Conservation (phyloP, 2,797 vertebrate species). For the Gallirallus australis region DNA sequence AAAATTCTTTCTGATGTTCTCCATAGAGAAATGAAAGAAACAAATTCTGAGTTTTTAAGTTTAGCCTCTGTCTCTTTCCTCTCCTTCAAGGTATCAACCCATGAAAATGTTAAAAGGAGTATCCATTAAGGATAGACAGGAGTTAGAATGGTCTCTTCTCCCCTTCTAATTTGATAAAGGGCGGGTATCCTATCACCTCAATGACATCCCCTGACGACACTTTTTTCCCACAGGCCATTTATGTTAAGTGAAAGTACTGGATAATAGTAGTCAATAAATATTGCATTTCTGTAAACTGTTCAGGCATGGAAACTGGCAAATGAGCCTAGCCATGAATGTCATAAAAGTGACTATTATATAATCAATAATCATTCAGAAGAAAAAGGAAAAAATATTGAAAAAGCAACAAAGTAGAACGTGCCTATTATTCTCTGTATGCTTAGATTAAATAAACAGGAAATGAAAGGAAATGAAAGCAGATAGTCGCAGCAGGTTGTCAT, state of each 20-base stretch:
- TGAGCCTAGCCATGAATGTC: not conserved
- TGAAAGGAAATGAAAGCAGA: slow-evolving; percentile 28
- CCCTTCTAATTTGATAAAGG: not conserved
- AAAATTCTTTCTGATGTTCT: not conserved
- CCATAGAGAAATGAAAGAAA: not conserved
- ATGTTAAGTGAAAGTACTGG: not conserved
- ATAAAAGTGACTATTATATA: slow-evolving; percentile 27
- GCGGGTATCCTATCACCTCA: not conserved
- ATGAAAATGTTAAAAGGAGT: not conserved
- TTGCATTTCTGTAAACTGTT: not conserved
- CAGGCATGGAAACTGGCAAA: not conserved
- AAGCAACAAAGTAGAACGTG: not conserved
- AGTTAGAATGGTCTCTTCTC: not conserved
- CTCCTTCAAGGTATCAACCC: not conserved
- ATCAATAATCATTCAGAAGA: slow-evolving; percentile 38
- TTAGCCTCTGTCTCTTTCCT: not conserved
- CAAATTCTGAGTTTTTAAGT: not conserved
- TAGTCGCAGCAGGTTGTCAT: not conserved
- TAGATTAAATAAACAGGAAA: slow-evolving; percentile 37
- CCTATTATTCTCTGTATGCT: not conserved
- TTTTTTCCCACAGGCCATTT: not conserved
- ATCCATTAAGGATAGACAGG: not conserved
- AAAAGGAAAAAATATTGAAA: slow-evolving; percentile 6
- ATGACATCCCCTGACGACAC: not conserved
- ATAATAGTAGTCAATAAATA: slow-evolving; percentile 27